These are phyloP conservation scores for Alauda arvensis DNA, from an alignment of 2,797 vertebrate genomes.

Conservation along the genomic window DNA sequence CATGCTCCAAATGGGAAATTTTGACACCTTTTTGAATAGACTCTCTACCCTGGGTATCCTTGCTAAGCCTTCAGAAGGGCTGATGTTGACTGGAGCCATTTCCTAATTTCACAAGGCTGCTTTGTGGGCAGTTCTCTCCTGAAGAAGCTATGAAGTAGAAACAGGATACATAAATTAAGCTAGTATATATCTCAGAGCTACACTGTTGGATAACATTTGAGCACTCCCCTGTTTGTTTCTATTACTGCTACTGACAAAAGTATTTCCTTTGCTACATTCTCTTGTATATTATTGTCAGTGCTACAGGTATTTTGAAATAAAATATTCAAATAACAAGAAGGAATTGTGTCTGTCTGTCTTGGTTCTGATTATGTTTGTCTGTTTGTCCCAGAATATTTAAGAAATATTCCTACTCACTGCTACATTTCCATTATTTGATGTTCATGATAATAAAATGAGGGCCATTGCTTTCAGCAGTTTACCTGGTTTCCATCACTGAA, in stretches of 20 bases:
- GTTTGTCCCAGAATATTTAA: neutral
- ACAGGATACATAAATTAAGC: neutral
- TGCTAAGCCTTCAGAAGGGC: neutral
- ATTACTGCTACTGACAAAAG: neutral
- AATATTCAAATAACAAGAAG: neutral
- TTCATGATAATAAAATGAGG: neutral
- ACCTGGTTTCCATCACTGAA: neutral
- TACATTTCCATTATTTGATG: neutral
- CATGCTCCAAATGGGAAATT: neutral
- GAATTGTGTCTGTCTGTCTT: neutral
- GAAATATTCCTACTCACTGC: neutral
- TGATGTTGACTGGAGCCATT: neutral
- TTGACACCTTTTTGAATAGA: neutral
- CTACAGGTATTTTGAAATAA: neutral
- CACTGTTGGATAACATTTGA: neutral
- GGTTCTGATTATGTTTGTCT: neutral
- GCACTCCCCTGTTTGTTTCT: neutral
- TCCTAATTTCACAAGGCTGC: neutral
- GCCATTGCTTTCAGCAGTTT: neutral
- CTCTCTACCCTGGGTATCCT: neutral
- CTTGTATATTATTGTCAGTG: neutral
- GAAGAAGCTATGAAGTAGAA: neutral
- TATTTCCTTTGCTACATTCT: neutral
- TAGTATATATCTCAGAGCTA: neutral
- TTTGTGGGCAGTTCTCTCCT: neutral